These are phyloP conservation scores for Tribolium freemani DNA, from an alignment of 2,888 invertebrate species.

Conservation along the genomic window DNA sequence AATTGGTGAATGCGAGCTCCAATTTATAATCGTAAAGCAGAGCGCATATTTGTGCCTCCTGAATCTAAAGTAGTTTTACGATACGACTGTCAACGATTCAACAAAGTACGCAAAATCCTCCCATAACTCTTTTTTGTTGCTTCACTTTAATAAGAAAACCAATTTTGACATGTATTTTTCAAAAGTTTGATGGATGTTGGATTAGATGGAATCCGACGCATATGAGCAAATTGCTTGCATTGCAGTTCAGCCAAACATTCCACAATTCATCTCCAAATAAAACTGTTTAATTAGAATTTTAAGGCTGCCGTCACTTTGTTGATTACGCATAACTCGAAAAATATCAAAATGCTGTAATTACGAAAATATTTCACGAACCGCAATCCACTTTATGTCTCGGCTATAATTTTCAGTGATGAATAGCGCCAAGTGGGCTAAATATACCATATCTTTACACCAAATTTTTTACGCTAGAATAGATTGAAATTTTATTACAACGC, in stretches of 20 bases:
- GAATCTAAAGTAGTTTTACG: conserved; percentile 49
- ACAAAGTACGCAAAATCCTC: conserved; percentile 39
- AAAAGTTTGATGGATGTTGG: conserved; percentile 16
- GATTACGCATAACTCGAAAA: conserved; percentile 15
- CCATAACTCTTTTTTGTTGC: conserved; percentile 26
- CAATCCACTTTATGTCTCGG: conserved; percentile 27
- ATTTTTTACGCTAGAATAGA: conserved; percentile 36
- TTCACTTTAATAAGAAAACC: conserved; percentile 17
- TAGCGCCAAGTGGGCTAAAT: conserved; percentile 37
- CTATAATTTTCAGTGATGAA: conserved; percentile 33
- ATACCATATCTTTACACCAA: conserved; percentile 37
- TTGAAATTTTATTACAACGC: conserved; percentile 32
- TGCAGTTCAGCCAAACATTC: conserved; percentile 24
- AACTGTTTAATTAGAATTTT: conserved; percentile 35
- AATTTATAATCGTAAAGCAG: conserved; percentile 49
- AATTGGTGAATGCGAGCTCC: conserved; percentile 50
- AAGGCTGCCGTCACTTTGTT: conserved; percentile 18
- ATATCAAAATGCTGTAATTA: conserved; percentile 33
- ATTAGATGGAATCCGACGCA: conserved; percentile 10
- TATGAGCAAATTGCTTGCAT: conserved; percentile 15
- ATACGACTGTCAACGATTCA: conserved; percentile 43
- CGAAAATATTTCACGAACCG: conserved; percentile 14
- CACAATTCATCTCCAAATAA: conserved; percentile 12
- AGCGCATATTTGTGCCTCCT: conserved; percentile 45
- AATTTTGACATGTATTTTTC: conserved; percentile 25